Percentiles rank a stretch among this genome's conserved stretches.
Evolutionary conservation across 2,888 invertebrate genomes (phyloP).

Genomic region (Bugula neritina): DNA sequence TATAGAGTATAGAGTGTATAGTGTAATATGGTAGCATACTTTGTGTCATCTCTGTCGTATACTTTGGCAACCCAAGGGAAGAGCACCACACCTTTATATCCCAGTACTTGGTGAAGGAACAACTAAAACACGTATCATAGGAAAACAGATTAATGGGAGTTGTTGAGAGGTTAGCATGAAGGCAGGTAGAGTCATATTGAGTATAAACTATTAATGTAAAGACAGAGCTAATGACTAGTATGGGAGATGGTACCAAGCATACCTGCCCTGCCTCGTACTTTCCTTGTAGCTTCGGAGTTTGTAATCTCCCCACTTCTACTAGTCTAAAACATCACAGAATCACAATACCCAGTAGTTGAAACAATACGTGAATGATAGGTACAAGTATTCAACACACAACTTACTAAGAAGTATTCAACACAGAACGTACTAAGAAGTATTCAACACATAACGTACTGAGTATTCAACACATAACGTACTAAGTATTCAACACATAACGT

Average conservation of each 20-base stretch:
- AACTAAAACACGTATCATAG: conserved; percentile 58
- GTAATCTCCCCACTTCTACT: conserved; percentile 87
- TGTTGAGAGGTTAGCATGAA: too few species aligned
- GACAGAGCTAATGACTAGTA: not conserved
- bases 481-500: too few species aligned
- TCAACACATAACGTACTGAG: too few species aligned
- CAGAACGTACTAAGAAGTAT: too few species aligned
- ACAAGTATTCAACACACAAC: too few species aligned
- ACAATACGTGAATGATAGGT: too few species aligned
- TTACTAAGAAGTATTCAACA: too few species aligned
- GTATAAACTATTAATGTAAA: too few species aligned
- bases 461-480: too few species aligned
- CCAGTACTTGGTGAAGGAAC: conserved; percentile 91
- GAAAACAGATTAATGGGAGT: too few species aligned
- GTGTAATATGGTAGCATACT: not conserved
- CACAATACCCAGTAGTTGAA: not conserved
- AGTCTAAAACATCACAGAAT: conserved; percentile 60
- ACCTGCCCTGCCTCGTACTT: conserved; percentile 90
- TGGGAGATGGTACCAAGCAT: conserved; percentile 27
- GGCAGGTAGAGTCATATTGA: too few species aligned
- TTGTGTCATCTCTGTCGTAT: conserved; percentile 80
- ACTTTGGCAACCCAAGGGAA: conserved; percentile 95
- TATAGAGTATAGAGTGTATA: too few species aligned
- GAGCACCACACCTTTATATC: conserved; percentile 90
- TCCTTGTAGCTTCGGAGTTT: conserved; percentile 75